A percentile compares a stretch with the other conserved stretches of the same genome.
These are phyloP conservation scores for Coturnix japonica DNA, from an alignment of 2,113 vertebrate genomes.

Conservation along the genomic window DNA sequence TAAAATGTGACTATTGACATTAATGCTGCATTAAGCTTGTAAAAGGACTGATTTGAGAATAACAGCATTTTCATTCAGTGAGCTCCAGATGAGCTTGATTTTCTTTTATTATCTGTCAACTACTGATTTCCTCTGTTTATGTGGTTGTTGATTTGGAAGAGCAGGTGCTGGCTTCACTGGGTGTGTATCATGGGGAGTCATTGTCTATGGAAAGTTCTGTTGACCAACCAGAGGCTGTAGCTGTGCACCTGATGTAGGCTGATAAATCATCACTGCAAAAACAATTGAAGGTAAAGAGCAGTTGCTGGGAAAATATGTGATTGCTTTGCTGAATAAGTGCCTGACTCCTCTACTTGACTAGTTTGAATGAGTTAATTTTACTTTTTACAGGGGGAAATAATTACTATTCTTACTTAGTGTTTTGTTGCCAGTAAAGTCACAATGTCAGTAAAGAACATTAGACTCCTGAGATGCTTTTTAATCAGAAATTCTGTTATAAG, in stretches of 20 bases:
- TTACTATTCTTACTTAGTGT: not conserved
- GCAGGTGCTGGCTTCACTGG: not conserved
- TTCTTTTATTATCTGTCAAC: not conserved
- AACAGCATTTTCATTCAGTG: not conserved
- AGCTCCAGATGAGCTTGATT: not conserved
- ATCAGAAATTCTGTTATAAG: not conserved
- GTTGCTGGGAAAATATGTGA: not conserved
- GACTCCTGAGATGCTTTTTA: not conserved
- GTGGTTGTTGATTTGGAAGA: not conserved
- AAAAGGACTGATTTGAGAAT: not conserved
- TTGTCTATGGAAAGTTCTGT: not conserved
- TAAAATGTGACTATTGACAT: not conserved
- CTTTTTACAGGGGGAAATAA: not conserved
- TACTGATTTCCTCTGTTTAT: not conserved
- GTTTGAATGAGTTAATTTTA: not conserved
- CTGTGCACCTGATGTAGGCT: not conserved
- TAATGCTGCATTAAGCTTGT: not conserved
- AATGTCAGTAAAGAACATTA: not conserved
- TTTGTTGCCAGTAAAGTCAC: not conserved
- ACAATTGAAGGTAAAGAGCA: not conserved
- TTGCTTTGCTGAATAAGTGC: not conserved
- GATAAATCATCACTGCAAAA: not conserved
- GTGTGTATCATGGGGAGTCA: not conserved
- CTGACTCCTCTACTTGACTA: not conserved
- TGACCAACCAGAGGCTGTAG: not conserved